Percentiles rank a stretch among this genome's conserved stretches.
These are phyloP conservation scores for Enteromius fasciolatus DNA, from an alignment of 2,797 vertebrate species.

Conservation along the genomic window DNA sequence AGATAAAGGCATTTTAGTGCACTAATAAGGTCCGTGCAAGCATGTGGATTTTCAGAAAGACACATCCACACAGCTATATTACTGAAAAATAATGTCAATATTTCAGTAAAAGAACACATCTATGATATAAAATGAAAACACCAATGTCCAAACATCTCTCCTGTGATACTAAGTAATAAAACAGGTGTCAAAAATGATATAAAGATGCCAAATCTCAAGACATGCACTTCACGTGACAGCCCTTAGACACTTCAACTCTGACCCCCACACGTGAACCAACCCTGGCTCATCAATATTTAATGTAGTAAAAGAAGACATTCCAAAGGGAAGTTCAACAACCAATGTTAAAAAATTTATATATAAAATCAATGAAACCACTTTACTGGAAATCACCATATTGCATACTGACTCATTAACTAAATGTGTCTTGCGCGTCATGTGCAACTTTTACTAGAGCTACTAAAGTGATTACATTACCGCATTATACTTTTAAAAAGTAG, in stretches of 20 bases:
- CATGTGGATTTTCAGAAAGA: slow-evolving; percentile 41
- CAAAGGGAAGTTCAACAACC: slow-evolving; percentile 21
- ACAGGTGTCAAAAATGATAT: neutral
- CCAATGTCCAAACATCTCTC: neutral
- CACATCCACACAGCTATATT: slow-evolving; percentile 16
- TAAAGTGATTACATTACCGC: neutral
- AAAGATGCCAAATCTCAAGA: no score
- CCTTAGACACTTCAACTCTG: slow-evolving; percentile 9
- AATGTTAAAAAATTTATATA: slow-evolving; percentile 22
- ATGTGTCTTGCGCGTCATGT: neutral
- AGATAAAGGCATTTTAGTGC: slow-evolving; percentile 67
- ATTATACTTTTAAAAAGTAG: neutral
- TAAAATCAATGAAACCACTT: slow-evolving; percentile 16
- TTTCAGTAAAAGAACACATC: neutral
- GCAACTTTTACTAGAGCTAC: neutral
- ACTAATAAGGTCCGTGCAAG: slow-evolving; percentile 66
- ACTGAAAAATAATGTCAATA: neutral
- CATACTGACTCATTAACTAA: neutral
- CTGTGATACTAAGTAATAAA: neutral
- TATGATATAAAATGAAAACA: neutral
- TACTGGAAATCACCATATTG: neutral
- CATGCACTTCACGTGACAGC: neutral
- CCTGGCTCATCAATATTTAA: slow-evolving; percentile 22
- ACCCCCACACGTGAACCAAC: neutral
- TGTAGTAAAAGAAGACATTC: neutral